Percentiles rank a stretch among this genome's conserved stretches.
These are phyloP conservation scores for Aurelia aurita DNA, from an alignment of 30 jellyfish, hydroid and myxozoan genomes.

Conservation along the genomic window DNA sequence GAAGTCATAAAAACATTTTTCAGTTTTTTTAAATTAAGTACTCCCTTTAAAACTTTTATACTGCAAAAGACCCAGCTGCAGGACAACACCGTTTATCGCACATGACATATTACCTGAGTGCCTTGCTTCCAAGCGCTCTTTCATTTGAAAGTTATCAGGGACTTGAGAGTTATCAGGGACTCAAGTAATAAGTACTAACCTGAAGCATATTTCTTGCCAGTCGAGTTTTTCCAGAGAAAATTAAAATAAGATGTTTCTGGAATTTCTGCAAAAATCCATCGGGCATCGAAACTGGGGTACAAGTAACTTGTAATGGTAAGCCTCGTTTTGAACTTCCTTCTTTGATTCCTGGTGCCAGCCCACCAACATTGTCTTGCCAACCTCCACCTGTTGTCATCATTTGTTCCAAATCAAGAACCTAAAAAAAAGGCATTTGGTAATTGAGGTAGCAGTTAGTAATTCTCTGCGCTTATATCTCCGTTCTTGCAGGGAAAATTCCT, in stretches of 20 bases:
- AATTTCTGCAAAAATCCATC: constrained; percentile 81
- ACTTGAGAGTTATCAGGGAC: too few species aligned
- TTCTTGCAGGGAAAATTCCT: too few species aligned
- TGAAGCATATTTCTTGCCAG: constrained; percentile 96
- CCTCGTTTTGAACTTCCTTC: constrained; percentile 86
- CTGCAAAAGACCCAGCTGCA: too few species aligned
- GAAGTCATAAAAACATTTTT: too few species aligned
- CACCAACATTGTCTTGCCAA: constrained; percentile 99
- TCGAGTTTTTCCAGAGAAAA: constrained; percentile 97
- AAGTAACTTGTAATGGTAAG: constrained; percentile 80
- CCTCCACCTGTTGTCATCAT: constrained; percentile 99
- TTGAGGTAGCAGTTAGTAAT: too few species aligned
- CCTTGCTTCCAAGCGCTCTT: too few species aligned
- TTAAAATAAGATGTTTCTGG: constrained; percentile 86
- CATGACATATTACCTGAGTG: too few species aligned
- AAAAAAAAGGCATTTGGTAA: not conserved
- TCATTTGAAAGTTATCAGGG: too few species aligned
- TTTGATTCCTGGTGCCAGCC: constrained; percentile 91
- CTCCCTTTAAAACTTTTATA: too few species aligned
- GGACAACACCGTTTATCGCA: too few species aligned
- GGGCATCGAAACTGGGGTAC: constrained; percentile 72
- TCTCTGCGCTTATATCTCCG: too few species aligned
- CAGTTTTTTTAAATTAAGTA: too few species aligned
- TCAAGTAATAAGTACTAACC: constrained; percentile 40
- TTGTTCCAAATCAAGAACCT: constrained; percentile 96